Base-by-base conservation (phyloP, 2,888 invertebrate species). In the Latrodectus elegans region DNA sequence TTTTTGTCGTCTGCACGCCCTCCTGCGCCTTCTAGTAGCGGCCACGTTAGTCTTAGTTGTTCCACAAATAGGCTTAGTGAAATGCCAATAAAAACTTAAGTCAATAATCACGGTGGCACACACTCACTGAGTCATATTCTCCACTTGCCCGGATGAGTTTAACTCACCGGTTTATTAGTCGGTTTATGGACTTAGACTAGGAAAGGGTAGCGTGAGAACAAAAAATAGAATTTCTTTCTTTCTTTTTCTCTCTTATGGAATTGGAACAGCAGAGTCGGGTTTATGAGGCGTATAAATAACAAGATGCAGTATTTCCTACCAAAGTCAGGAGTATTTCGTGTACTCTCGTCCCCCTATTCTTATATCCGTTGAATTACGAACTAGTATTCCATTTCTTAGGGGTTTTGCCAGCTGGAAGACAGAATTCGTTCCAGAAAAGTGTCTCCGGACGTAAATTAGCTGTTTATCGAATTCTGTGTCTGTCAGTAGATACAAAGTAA, bases 231-330 rank as follows among this genome's bases (percentile, higher is more conserved):
- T n/a, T n/a, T 55, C 65, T 65, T 49, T 38, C 64, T 75, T 51
- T 65, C 65, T 38, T 55, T 12, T 51, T 38, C 64, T 49, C 10
- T 49, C 55, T 15, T 74, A 74, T 76, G 49, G 75, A 76, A 76
- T 74, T 55, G 73, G 73, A 22, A 12, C 26, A 26, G 53, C 73
- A 67, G 55, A 70, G 65, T 84, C 38, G 76, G 38, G 71, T 85
- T 85, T 85, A 85, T 80, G 85, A 65, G 68, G 75, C 85, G 75
- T 79, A 85, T 85, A 85, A 85, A 85, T 85, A 85, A 79, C 79
- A 79, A 79, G 79, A 85, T 80, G 85, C 79, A 65, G 72, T 72
- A 72, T 71, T 84, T 78, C 72, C 52, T 53, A 52, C 53, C n/a
- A 52, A 73, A 52, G 64, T 55, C 60, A 52, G 26, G 26, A 14